Conservation (phyloP, 2,888 invertebrate genomes). For the Pherbina coryleti region DNA sequence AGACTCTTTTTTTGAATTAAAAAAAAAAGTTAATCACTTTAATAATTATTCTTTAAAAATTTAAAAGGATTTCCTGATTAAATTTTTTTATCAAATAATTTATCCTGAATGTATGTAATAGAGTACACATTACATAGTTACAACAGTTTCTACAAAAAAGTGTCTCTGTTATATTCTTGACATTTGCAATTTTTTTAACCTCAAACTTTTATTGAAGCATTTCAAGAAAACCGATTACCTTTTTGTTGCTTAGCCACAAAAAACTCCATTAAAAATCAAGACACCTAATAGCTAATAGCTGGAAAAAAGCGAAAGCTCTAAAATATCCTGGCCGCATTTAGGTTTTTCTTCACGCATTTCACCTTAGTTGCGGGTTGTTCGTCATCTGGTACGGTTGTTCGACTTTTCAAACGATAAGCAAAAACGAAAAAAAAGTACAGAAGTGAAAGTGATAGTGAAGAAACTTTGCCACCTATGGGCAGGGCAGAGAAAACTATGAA, state of each 20-base stretch:
- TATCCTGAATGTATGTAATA: no score
- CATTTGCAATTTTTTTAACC: no score
- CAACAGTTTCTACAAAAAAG: no score
- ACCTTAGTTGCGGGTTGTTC: slow-evolving; percentile 59
- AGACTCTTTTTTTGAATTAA: no score
- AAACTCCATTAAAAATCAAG: background rate
- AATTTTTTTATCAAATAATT: no score
- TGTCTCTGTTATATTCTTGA: no score
- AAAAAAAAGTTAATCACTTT: no score
- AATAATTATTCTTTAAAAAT: no score
- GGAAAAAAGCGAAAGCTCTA: background rate
- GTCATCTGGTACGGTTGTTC: slow-evolving; percentile 54
- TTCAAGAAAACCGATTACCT: slow-evolving; percentile 8
- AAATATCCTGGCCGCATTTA: slow-evolving; percentile 32
- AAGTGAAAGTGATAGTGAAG: slow-evolving; percentile 32
- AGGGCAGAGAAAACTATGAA: slow-evolving; percentile 44
- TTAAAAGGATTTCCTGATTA: no score
- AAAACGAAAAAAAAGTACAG: background rate
- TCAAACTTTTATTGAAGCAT: background rate
- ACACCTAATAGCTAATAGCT: background rate
- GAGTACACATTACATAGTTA: no score
- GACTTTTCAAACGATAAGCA: background rate
- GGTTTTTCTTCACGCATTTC: slow-evolving; percentile 32
- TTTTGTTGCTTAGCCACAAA: slow-evolving; percentile 32
- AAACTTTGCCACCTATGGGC: background rate